These are phyloP conservation scores for Furcifer pardalis DNA, from an alignment of 2,797 vertebrate species.

Conservation along the genomic window DNA sequence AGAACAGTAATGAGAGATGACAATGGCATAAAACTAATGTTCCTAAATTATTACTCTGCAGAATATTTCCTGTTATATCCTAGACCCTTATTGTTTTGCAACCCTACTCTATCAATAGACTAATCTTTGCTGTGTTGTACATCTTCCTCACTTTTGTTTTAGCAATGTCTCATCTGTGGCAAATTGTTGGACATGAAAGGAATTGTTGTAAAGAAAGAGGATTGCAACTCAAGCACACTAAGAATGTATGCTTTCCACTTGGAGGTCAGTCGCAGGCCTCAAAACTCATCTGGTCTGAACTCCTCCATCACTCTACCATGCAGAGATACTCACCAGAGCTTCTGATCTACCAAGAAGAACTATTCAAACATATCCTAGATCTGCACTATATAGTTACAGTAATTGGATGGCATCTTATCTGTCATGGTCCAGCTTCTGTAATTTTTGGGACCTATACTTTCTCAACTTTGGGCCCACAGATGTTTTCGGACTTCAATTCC, in stretches of 20 bases:
- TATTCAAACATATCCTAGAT: too few relatives aligned
- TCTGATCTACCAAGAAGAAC: neutral
- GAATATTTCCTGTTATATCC: constrained; percentile 61
- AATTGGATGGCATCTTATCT: too few relatives aligned
- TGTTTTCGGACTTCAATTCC: too few relatives aligned
- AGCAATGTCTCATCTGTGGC: neutral
- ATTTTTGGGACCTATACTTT: too few relatives aligned
- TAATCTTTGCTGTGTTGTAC: constrained; percentile 56
- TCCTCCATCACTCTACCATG: neutral
- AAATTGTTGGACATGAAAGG: neutral
- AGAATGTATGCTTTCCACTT: neutral
- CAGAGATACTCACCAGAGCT: neutral
- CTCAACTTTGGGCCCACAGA: too few relatives aligned
- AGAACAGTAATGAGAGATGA: constrained; percentile 66
- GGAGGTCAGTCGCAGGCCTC: neutral
- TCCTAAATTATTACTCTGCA: constrained; percentile 68
- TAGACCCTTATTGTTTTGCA: constrained; percentile 52
- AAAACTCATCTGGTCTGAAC: neutral
- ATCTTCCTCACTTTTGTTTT: constrained; percentile 36
- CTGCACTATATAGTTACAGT: too few relatives aligned
- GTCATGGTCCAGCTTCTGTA: too few relatives aligned
- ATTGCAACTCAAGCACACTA: neutral
- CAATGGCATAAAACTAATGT: constrained; percentile 62
- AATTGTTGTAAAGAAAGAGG: neutral
- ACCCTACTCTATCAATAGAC: constrained; percentile 53